A percentile compares a stretch with the other conserved stretches of the same genome.
Evolutionary conservation across 2,888 invertebrate species (phyloP).

Genomic region (Rhopalosiphum nymphaeae): DNA sequence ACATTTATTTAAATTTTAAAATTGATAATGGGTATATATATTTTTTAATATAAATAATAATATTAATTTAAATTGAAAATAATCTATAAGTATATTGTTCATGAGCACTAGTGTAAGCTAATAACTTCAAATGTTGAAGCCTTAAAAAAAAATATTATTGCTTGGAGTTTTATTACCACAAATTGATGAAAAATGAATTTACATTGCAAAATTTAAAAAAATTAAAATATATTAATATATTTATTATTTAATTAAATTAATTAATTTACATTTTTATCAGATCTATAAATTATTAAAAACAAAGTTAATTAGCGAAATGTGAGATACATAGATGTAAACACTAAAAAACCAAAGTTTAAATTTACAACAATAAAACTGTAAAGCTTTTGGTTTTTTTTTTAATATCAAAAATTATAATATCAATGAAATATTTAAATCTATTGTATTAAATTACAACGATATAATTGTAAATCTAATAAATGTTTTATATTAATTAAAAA

Average conservation of each 20-base stretch:
- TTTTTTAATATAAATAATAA: too few relatives aligned
- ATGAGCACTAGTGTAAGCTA: neutral
- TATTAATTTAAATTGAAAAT: neutral
- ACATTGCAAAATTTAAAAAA: too few relatives aligned
- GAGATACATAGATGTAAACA: neutral
- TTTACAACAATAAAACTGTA: neutral
- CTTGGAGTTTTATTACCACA: neutral
- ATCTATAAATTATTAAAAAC: neutral
- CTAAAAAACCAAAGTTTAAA: neutral
- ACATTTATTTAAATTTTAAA: neutral
- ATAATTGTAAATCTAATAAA: neutral
- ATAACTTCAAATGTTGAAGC: neutral
- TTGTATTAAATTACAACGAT: neutral
- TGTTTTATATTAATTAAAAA: neutral
- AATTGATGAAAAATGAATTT: neutral
- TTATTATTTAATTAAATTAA: too few relatives aligned
- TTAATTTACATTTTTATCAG: too few relatives aligned
- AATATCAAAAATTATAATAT: neutral
- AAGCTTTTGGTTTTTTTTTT: neutral
- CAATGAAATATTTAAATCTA: neutral
- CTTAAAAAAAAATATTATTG: neutral
- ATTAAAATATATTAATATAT: too few relatives aligned
- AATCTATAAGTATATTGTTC: neutral
- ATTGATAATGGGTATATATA: too few relatives aligned
- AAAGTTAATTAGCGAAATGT: neutral